Conservation (phyloP, 1,140 invertebrate genomes). For the Bradynema listronoti region DNA sequence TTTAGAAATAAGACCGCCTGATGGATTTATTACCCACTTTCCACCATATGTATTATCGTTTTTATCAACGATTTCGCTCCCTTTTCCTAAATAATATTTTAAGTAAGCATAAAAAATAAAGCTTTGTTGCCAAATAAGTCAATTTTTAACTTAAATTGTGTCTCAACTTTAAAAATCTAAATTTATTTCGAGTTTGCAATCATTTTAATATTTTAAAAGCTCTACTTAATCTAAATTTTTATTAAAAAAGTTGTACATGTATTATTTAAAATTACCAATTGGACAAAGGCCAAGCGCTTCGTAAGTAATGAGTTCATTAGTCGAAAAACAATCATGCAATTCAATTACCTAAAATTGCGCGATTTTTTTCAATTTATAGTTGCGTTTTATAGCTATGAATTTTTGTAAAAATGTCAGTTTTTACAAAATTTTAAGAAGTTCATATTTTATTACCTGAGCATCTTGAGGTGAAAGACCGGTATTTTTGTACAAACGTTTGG, state of each 20-base stretch:
- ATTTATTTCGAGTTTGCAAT: too few relatives aligned
- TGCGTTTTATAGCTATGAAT: background rate
- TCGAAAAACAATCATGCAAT: slow-evolving; percentile 96
- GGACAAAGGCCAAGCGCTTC: slow-evolving; percentile 88
- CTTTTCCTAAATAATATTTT: slow-evolving; percentile 63
- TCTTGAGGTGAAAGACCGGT: slow-evolving; percentile 61
- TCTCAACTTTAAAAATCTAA: too few relatives aligned
- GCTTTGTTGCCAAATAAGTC: background rate
- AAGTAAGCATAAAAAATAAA: background rate
- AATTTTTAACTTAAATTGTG: too few relatives aligned
- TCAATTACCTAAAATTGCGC: slow-evolving; percentile 70
- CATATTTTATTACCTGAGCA: slow-evolving; percentile 33
- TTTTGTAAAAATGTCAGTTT: background rate
- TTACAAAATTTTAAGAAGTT: background rate
- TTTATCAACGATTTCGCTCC: slow-evolving; percentile 80
- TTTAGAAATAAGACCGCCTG: slow-evolving; percentile 90
- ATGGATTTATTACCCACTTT: slow-evolving; percentile 91
- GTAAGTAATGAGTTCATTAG: slow-evolving; percentile 94
- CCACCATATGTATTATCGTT: slow-evolving; percentile 96
- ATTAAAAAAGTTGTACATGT: too few relatives aligned
- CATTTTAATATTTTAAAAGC: too few relatives aligned
- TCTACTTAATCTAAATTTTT: too few relatives aligned
- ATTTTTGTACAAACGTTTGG: slow-evolving; percentile 73
- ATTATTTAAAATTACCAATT: too few relatives aligned
- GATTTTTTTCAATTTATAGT: background rate